phyloP scores from a whole-genome alignment of 2,888 invertebrate species.

The Dolomedes plantarius region DNA sequence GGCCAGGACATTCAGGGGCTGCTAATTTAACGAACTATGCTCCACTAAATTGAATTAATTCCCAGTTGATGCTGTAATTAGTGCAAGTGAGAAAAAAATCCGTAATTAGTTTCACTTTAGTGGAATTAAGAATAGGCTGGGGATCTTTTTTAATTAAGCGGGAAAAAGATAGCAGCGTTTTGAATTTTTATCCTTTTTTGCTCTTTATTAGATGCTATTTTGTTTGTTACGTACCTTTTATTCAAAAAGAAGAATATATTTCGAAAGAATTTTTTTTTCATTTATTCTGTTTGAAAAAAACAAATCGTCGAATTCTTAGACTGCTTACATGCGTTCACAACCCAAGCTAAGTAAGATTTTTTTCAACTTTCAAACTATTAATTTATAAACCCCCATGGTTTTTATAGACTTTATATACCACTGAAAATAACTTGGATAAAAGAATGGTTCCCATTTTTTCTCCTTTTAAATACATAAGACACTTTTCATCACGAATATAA shows the following conservation, averaged over 20 bases:
- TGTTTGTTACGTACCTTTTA: slow-evolving; percentile 29
- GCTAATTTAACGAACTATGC: slow-evolving; percentile 52
- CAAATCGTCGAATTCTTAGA: neutral
- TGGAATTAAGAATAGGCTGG: slow-evolving; percentile 35
- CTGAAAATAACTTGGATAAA: too few species aligned
- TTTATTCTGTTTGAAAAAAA: neutral
- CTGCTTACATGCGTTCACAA: neutral
- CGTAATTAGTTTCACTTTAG: slow-evolving; percentile 56
- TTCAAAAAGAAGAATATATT: slow-evolving; percentile 31
- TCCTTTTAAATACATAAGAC: neutral
- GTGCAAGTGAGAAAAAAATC: slow-evolving; percentile 51
- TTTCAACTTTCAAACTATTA: neutral
- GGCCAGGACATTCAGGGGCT: slow-evolving; percentile 20
- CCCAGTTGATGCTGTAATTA: slow-evolving; percentile 62
- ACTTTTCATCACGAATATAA: neutral
- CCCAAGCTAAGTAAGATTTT: neutral
- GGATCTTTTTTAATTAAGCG: slow-evolving; percentile 63
- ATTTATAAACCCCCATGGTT: neutral
- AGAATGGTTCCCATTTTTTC: too few species aligned
- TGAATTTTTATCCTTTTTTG: slow-evolving; percentile 44
- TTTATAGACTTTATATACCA: neutral
- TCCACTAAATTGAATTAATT: slow-evolving; percentile 66
- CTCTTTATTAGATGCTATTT: slow-evolving; percentile 37
- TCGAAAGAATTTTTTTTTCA: neutral
- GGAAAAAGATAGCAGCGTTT: slow-evolving; percentile 38